Percentiles rank a stretch among this genome's conserved stretches.
These are phyloP conservation scores for Mimachlamys varia DNA, from an alignment of 2,888 invertebrate genomes.

Conservation along the genomic window DNA sequence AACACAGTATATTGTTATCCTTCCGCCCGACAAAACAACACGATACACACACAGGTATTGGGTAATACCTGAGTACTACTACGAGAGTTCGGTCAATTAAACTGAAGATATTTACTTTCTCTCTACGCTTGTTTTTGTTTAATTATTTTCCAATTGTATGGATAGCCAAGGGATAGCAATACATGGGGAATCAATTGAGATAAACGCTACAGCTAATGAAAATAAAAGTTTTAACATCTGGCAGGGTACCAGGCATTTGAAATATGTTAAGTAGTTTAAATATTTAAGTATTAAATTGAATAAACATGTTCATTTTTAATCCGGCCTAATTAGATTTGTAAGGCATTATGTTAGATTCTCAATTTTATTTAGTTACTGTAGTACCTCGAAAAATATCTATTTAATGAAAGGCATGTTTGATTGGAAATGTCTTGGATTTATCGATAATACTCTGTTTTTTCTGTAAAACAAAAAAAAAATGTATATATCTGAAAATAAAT, in stretches of 20 bases:
- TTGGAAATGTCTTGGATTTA: too few species aligned
- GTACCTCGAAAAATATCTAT: too few species aligned
- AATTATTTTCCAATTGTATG: neutral
- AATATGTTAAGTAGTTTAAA: neutral
- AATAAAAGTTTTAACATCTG: neutral
- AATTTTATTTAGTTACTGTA: too few species aligned
- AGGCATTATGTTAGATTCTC: too few species aligned
- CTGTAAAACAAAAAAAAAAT: too few species aligned
- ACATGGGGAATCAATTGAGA: neutral
- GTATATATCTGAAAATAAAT: too few species aligned
- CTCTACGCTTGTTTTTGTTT: neutral
- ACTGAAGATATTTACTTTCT: constrained; percentile 2
- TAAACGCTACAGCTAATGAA: neutral
- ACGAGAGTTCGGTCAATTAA: constrained; percentile 3
- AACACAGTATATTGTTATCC: neutral
- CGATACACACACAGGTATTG: neutral
- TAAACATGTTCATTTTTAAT: neutral
- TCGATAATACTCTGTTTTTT: too few species aligned
- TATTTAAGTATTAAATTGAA: constrained; percentile 1
- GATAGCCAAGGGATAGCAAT: neutral
- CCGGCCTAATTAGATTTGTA: neutral
- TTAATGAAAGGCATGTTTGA: too few species aligned
- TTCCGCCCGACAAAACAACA: neutral
- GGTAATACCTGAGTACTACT: neutral
- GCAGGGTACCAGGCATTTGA: neutral